Evolutionary conservation across 37 sponge, comb jelly and placozoan genomes (phyloP).

Genomic region (Eunapius fragilis): DNA sequence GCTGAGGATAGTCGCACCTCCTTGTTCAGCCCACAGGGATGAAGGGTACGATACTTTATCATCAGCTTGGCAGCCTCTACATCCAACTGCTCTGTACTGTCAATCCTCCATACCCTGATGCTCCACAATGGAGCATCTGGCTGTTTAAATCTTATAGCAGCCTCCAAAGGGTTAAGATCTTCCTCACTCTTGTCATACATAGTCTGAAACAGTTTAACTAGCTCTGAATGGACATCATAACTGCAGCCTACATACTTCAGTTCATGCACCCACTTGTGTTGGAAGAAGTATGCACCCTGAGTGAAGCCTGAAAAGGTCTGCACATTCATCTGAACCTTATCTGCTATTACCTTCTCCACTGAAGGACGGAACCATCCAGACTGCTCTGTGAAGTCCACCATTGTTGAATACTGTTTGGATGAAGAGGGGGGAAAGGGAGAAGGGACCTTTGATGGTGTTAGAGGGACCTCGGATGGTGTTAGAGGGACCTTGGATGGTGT

Average conservation of each 20-base stretch:
- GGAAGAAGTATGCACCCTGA: conserved; percentile 44
- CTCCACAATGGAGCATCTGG: conserved; percentile 49
- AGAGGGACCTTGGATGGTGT: neutral
- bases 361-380: conserved; percentile 30
- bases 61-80: conserved; percentile 5
- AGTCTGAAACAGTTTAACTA: conserved; percentile 43
- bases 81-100: neutral
- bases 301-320: conserved; percentile 16
- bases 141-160: conserved; percentile 24
- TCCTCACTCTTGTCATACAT: conserved; percentile 44
- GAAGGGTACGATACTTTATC: conserved; percentile 5
- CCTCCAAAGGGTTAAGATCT: conserved; percentile 29
- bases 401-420: neutral
- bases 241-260: conserved; percentile 39
- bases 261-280: conserved; percentile 12
- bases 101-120: neutral
- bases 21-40: conserved; percentile 47
- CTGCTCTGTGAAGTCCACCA: neutral
- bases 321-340: neutral
- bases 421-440: neutral
- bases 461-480: neutral
- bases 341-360: neutral
- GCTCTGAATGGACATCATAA: conserved; percentile 16
- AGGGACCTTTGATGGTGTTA: neutral
- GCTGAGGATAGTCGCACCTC: conserved; percentile 17